Evolutionary conservation across 2,113 vertebrate genomes (phyloP).

Genomic region (Eulemur rufifrons): DNA sequence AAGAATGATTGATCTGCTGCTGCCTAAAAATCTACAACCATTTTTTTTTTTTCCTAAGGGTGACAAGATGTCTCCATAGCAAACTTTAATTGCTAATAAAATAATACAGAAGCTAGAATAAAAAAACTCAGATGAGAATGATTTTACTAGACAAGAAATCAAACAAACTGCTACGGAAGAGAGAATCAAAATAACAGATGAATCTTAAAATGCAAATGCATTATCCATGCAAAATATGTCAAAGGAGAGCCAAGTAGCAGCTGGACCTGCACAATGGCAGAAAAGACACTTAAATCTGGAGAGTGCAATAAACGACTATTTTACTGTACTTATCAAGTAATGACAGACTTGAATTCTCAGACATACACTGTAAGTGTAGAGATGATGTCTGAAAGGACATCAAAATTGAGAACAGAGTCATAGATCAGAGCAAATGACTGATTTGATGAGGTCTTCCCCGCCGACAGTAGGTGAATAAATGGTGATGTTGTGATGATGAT

Average conservation of each 20-base stretch:
- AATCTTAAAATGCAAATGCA: constrained; percentile 66
- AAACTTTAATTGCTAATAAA: constrained; percentile 25
- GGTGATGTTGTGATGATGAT: background rate
- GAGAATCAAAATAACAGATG: constrained; percentile 67
- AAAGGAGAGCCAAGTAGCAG: constrained; percentile 19
- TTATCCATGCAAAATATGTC: constrained; percentile 54
- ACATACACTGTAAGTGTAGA: background rate
- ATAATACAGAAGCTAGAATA: constrained; percentile 56
- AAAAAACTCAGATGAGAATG: constrained; percentile 56
- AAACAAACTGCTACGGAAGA: constrained; percentile 69
- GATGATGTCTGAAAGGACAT: background rate
- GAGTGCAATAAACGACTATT: background rate
- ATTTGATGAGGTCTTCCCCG: background rate
- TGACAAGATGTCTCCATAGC: constrained; percentile 70
- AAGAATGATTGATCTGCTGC: constrained; percentile 67
- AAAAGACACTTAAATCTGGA: constrained; percentile 54
- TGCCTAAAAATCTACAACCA: constrained; percentile 29
- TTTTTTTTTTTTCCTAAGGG: constrained; percentile 51
- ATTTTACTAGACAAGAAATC: constrained; percentile 64
- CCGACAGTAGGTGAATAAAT: background rate
- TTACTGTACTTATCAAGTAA: background rate
- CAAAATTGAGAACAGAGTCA: background rate
- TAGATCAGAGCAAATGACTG: background rate
- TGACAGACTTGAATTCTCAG: constrained; percentile 43
- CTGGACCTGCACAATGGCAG: background rate